Base-by-base conservation (phyloP, 1,140 invertebrate genomes). In the Drosophila virilis region DNA sequence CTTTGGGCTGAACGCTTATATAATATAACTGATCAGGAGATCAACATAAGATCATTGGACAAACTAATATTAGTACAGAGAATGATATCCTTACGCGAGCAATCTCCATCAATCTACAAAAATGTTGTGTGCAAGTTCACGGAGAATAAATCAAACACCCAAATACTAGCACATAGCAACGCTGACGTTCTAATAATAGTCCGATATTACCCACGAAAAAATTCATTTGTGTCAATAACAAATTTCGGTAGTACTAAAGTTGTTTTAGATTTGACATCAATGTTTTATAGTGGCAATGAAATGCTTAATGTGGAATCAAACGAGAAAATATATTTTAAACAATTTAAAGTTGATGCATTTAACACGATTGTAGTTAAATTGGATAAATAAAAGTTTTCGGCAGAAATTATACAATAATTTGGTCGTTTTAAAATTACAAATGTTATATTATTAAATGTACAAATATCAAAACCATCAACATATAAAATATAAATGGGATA, bases 241-340 rank as follows among this genome's bases (percentile, higher is more conserved):
- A 97, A 97, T 93, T 92, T 97, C 7, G 95, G 95, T 0, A 92
- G 86, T 9, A 80, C 82, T 3, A 92, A 92, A 8, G 93, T 95
- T 45, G 94, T 93, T 1, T 94, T 95, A 58, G 96, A 97, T 92
- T 93, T 97, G 9, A 96, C 96, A 0, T 94, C 94, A 1, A 93
- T 95, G 80, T 96, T 96, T 88, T 97, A 96, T 77, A 95, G 95
- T 52, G 96, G 96, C 3, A 93, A 94, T n/a, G 94, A 96, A 15
- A 93, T 97, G 38, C 94, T 95, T 37, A 94, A 94, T 28, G 12
- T 9, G 13, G 38, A 92, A 93, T 66, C 82, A 83, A 1, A 93
- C 51, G 93, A 94, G 72, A 94, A 94, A 60, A 92, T 96, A 45
- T 95, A 94, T 59, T 96, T 97, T 78, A 94, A 95, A 65, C 91